Percentiles rank a stretch among this genome's conserved stretches.
phyloP scores from a whole-genome alignment of 1,140 invertebrate species.

The Drosophila kohkoa region DNA sequence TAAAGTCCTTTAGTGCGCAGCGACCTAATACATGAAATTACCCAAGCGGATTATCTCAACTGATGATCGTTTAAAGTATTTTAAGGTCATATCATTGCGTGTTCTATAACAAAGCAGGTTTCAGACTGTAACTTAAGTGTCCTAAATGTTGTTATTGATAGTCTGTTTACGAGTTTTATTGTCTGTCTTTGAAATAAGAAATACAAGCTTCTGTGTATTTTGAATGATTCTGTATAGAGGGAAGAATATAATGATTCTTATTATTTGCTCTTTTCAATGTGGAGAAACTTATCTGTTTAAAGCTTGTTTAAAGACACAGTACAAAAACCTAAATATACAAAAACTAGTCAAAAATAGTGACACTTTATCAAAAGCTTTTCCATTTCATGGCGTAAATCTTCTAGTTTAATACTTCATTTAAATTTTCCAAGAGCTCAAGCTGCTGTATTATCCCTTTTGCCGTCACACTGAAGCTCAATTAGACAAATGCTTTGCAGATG shows the following conservation, averaged over 20 bases:
- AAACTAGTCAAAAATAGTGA: too few species aligned
- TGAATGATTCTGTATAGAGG: not conserved
- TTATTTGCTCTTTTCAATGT: too few species aligned
- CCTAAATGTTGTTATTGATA: slow-evolving; percentile 17
- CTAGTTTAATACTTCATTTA: not conserved
- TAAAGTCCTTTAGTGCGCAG: slow-evolving; percentile 42
- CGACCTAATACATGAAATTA: slow-evolving; percentile 23
- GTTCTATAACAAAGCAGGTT: slow-evolving; percentile 11
- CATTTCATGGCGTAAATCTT: not conserved
- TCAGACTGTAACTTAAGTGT: slow-evolving; percentile 27
- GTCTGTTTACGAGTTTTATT: slow-evolving; percentile 44
- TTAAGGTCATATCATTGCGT: slow-evolving; percentile 32
- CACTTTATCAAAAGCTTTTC: too few species aligned
- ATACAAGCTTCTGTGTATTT: not conserved
- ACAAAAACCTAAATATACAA: too few species aligned
- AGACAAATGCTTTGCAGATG: slow-evolving; percentile 16
- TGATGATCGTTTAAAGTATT: slow-evolving; percentile 56
- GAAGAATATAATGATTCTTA: too few species aligned
- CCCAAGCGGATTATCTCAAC: slow-evolving; percentile 64
- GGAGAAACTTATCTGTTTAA: too few species aligned
- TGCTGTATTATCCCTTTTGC: slow-evolving; percentile 5
- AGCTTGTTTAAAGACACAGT: too few species aligned
- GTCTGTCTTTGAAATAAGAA: too few species aligned
- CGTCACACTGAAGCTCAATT: not conserved
- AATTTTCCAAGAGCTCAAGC: not conserved